A percentile compares a stretch with the other conserved stretches of the same genome.
Evolutionary conservation across 2,797 vertebrate species (phyloP).

Genomic region (Sebastes hubbsi): DNA sequence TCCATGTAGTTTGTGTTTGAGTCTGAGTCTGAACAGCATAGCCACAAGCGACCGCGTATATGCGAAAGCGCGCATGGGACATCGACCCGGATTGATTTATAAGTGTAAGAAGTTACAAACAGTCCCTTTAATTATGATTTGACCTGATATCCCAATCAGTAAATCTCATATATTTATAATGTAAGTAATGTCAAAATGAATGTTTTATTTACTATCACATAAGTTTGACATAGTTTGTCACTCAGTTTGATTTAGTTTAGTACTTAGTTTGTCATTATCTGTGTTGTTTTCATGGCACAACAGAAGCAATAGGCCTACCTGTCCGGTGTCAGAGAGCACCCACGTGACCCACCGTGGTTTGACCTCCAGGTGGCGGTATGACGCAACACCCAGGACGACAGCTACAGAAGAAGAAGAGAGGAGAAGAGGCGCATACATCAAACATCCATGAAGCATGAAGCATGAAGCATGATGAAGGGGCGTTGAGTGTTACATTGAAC

Average conservation of each 20-base stretch:
- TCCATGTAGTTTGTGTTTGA: no score
- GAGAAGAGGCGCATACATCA: no score
- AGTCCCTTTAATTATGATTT: not conserved
- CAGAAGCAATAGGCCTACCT: not conserved
- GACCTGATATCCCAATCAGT: no score
- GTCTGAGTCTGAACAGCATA: no score
- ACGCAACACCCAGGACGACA: not conserved
- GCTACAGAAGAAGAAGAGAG: conserved; percentile 4
- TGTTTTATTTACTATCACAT: not conserved
- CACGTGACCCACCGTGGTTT: not conserved
- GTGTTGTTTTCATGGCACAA: not conserved
- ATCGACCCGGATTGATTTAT: no score
- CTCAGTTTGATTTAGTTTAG: no score
- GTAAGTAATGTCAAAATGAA: not conserved
- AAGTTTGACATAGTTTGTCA: not conserved
- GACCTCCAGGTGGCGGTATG: conserved; percentile 22
- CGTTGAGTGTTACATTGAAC: conserved; percentile 29
- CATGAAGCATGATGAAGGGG: not conserved
- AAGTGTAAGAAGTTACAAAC: no score
- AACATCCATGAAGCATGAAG: not conserved
- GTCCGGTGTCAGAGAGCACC: not conserved
- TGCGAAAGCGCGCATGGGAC: no score
- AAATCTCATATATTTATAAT: fast-evolving
- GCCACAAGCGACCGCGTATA: fast-evolving
- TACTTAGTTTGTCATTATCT: not conserved